Base-by-base conservation (phyloP, 1,140 invertebrate genomes). In the Trachelipus rathkii region DNA sequence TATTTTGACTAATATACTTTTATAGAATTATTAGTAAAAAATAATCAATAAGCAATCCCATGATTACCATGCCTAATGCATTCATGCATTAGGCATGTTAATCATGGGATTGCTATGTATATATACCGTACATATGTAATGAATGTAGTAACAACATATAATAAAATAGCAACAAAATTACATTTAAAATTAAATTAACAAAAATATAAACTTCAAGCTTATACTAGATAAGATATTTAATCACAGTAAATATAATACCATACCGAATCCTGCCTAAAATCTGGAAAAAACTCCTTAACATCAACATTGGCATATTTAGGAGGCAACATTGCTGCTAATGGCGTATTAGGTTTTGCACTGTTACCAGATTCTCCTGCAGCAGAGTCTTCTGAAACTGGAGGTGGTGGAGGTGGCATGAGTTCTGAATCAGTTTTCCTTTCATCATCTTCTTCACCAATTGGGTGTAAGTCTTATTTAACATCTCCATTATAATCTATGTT, bases 261-360 rank as follows among this genome's bases (percentile, higher is more conserved):
- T 84, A 92, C 91, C 85, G 95, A 93, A 80, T 94, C 93, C 46
- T 91, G 89, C 78, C 94, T 87, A 86, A 98, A 98, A 84, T 97
- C 95, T 9, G 95, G 95, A 86, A 98, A 98, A 0, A 97, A 83
- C 84, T 93, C 91, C 4, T 90, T 92, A 0, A 98, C 95, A 87
- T 97, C 89, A 11, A 95, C 88, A 85, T 95, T 91, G 10, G 91
- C 91, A 87, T 97, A 96, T 87, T 97, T 97, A 0, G 93, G 94
- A 0, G 96, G 96, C 68, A 97, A 84, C 93, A 98, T 97, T 33
- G 94, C 94, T 21, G 95, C 95, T 66, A 98, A 85, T 6, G 96
- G 96, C 0, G 95, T 97, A 83, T 96, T 92, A 67, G 95, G 84
- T 84, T 90, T 93, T 72, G 90, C 89, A 10, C 79, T 75, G 60